Evolutionary conservation across 2,113 vertebrate genomes (phyloP), one percentile per base, ranked within the genome.

Genomic region (Microtus pennsylvanicus): DNA sequence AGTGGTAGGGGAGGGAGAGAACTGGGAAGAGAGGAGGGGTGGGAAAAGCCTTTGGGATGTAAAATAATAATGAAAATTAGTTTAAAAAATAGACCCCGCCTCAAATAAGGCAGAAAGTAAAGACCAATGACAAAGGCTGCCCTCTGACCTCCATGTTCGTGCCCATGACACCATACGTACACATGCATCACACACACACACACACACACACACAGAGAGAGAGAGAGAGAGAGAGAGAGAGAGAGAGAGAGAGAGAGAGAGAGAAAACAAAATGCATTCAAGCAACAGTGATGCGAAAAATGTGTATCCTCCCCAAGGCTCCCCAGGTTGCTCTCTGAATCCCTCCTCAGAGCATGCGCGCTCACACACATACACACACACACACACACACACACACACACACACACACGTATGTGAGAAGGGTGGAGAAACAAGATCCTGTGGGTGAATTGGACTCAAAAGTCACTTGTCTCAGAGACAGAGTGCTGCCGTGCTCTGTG

Each of bases 241-340:
- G n/a, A n/a, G n/a, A 42, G 42, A 3, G 42, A 12, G 12, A 12
- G 12, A 13, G 50, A 12, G 12, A 9, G 13, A 83, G n/a, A 63
- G 26, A 38, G 17, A 42, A 65, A 83, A 38, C 14, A 17, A 63
- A 11, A 16, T 63, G 14, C 14, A 5, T 2, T 7, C 76, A 89
- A 52, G 33, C 16, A n/a, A 33, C 0, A 0, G 42, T 1, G 50
- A 21, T 87, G 22, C 42, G 45, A 42, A 30, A 12, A 33, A 17
- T 2, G 5, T 0, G 17, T 22, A 26, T 14, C 8, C n/a, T 38
- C 21, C n/a, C 24, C 26, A 22, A 9, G 38, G 7, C 17, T 17
- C 22, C 69, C 7, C 12, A 13, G 28, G 14, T 22, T 28, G 3
- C 10, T 67, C 33, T 16, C 14, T 22, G 38, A 42, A 26, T 6